A percentile compares a stretch with the other conserved stretches of the same genome.
These are phyloP conservation scores for Volucella bombylans DNA, from an alignment of 2,888 invertebrate species.

Conservation along the genomic window DNA sequence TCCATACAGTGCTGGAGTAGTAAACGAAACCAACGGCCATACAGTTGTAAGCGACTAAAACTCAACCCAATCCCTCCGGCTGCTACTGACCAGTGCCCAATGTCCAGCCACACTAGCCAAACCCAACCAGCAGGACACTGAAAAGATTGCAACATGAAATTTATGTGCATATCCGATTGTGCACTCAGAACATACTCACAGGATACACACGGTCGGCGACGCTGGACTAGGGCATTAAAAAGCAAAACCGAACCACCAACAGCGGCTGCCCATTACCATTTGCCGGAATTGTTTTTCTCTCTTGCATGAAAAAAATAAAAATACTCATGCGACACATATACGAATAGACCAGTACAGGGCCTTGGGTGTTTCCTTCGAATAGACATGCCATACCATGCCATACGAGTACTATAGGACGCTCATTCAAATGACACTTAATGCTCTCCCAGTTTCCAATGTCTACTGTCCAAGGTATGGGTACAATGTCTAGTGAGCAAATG, in stretches of 20 bases:
- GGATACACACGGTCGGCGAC: slow-evolving; percentile 54
- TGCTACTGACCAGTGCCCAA: slow-evolving; percentile 30
- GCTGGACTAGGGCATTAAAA: slow-evolving; percentile 48
- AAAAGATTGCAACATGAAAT: slow-evolving; percentile 68
- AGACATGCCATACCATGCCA: slow-evolving; percentile 36
- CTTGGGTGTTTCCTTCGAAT: slow-evolving; percentile 4
- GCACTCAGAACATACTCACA: slow-evolving; percentile 70
- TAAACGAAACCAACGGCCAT: slow-evolving; percentile 55
- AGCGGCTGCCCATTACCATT: slow-evolving; percentile 72
- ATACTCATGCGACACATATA: slow-evolving; percentile 45
- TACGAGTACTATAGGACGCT: slow-evolving; percentile 19
- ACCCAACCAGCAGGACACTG: slow-evolving; percentile 10
- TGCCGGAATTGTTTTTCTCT: slow-evolving; percentile 51
- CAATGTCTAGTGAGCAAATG: slow-evolving; percentile 66
- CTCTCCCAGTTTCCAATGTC: slow-evolving; percentile 53
- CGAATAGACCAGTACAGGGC: background rate
- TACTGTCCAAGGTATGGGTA: background rate
- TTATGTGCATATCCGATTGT: slow-evolving; percentile 73
- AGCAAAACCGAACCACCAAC: slow-evolving; percentile 69
- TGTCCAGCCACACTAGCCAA: slow-evolving; percentile 20
- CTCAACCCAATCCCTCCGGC: slow-evolving; percentile 40
- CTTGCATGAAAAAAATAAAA: slow-evolving; percentile 12
- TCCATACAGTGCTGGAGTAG: slow-evolving; percentile 50
- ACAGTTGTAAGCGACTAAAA: slow-evolving; percentile 37
- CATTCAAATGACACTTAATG: slow-evolving; percentile 73